A percentile compares a stretch with the other conserved stretches of the same genome.
phyloP scores from a whole-genome alignment of 2,888 invertebrate genomes.

The Drosophila mimica region DNA sequence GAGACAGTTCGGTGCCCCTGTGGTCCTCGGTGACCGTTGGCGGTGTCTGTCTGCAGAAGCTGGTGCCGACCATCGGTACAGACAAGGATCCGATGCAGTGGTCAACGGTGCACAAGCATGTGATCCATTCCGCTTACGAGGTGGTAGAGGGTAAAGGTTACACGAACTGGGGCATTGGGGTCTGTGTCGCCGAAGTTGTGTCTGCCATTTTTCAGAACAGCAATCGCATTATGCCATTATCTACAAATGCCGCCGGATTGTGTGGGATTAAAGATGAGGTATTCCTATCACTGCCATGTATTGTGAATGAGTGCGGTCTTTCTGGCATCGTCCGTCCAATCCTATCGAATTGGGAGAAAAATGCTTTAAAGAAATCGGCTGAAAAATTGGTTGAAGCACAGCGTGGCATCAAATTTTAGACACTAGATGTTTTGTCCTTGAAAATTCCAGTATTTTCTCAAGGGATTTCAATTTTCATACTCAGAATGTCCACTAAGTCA shows the following conservation, averaged over 20 bases:
- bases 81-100: slow-evolving; percentile 90
- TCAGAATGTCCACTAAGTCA: background rate
- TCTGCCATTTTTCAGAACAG: slow-evolving; percentile 89
- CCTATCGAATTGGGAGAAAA: slow-evolving; percentile 87
- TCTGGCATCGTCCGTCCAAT: slow-evolving; percentile 89
- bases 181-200: slow-evolving; percentile 89
- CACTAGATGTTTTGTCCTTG: background rate
- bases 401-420: slow-evolving; percentile 30
- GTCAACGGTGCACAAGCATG: slow-evolving; percentile 89
- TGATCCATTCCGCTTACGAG: slow-evolving; percentile 91
- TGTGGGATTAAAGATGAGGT: slow-evolving; percentile 91
- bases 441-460: background rate
- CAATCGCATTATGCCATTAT: slow-evolving; percentile 89
- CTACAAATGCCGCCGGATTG: slow-evolving; percentile 87
- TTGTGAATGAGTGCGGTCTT: slow-evolving; percentile 89
- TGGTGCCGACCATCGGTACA: slow-evolving; percentile 89
- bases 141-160: slow-evolving; percentile 93
- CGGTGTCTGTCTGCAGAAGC: slow-evolving; percentile 90
- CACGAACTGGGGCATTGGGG: slow-evolving; percentile 94
- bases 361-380: slow-evolving; percentile 88
- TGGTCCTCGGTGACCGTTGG: slow-evolving; percentile 96
- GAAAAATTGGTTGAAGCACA: slow-evolving; percentile 84
- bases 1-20: slow-evolving; percentile 93
- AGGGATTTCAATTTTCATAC: background rate
- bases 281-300: slow-evolving; percentile 92